phyloP scores from a whole-genome alignment of 2,113 vertebrate species.

The Trochalopteron elliotii region DNA sequence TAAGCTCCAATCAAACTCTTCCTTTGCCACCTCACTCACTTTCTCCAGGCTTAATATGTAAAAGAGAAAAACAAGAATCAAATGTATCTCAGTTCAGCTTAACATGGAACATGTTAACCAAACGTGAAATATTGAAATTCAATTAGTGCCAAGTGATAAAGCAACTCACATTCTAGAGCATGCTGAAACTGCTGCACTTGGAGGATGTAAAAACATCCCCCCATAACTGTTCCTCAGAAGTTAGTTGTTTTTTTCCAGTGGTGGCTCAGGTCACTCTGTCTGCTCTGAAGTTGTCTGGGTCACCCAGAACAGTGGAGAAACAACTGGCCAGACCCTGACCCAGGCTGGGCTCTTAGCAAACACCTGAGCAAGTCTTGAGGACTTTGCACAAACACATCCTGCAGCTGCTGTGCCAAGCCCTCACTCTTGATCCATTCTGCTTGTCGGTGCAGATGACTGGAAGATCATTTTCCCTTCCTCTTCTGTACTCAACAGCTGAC shows the following conservation, averaged over 20 bases:
- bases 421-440: background rate
- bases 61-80: background rate
- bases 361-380: background rate
- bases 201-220: background rate
- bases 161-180: background rate
- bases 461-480: background rate
- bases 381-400: background rate
- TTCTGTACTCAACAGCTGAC: background rate
- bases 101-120: background rate
- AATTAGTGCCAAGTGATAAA: background rate
- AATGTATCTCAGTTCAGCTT: background rate
- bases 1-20: background rate
- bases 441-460: background rate
- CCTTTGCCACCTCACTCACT: background rate
- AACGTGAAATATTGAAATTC: background rate
- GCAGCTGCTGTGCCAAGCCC: too few species aligned
- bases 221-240: background rate
- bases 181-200: background rate
- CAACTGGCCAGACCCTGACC: background rate
- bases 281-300: background rate
- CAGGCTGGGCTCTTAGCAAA: background rate
- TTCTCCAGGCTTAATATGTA: background rate
- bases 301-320: background rate
- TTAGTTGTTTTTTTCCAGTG: accelerated
- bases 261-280: background rate